phyloP scores from a whole-genome alignment of 2,888 invertebrate genomes.

The Pandemis corylana region DNA sequence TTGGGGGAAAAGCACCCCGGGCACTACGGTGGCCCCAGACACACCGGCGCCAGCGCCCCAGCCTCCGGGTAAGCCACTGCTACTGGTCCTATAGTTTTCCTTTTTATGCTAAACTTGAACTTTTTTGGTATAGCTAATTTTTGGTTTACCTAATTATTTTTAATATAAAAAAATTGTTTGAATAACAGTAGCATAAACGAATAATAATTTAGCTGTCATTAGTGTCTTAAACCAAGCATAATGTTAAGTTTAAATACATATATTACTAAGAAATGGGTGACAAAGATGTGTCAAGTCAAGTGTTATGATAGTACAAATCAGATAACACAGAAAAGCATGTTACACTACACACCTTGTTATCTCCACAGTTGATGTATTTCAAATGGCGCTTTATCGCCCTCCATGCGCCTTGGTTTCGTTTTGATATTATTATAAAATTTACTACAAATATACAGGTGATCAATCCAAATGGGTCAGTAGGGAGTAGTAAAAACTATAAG shows the following conservation, averaged over 20 bases:
- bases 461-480: background rate
- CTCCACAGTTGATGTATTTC: background rate
- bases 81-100: background rate
- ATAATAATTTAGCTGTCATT: background rate
- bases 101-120: background rate
- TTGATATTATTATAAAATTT: background rate
- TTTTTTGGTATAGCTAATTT: too few species aligned
- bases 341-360: background rate
- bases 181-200: background rate
- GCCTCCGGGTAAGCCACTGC: slow-evolving; percentile 71
- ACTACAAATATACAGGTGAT: background rate
- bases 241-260: background rate
- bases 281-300: background rate
- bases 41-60: slow-evolving; percentile 83
- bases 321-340: background rate
- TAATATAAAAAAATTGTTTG: background rate
- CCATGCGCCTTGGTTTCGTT: background rate
- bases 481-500: too few species aligned
- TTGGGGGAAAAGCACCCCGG: slow-evolving; percentile 83
- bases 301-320: background rate
- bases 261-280: background rate
- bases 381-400: background rate
- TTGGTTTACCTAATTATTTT: background rate
- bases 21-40: slow-evolving; percentile 85
- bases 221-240: background rate